Conservation (phyloP, 2,888 invertebrate species). For the Ichneumoninae sp. region DNA sequence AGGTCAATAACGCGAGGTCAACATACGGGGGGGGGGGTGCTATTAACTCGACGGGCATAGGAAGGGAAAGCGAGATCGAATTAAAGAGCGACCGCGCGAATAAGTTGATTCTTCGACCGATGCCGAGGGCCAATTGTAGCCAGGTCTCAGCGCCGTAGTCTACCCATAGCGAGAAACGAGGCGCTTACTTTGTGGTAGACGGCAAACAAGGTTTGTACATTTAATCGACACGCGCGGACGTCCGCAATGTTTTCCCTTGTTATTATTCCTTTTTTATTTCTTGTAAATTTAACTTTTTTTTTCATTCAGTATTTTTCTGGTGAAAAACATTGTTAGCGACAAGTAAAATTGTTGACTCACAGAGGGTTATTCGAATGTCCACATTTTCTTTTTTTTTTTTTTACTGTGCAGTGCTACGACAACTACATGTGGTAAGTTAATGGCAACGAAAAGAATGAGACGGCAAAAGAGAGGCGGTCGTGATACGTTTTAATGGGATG, state of each 20-base stretch:
- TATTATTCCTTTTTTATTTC: too few species aligned
- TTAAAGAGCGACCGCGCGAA: constrained; percentile 66
- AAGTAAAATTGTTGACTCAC: too few species aligned
- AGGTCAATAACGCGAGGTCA: constrained; percentile 65
- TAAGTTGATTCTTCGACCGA: constrained; percentile 63
- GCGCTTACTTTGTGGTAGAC: not conserved
- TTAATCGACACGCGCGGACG: not conserved
- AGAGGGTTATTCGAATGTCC: too few species aligned
- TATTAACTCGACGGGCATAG: constrained; percentile 13
- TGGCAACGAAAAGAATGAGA: constrained; percentile 20
- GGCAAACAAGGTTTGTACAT: too few species aligned
- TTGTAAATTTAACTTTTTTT: too few species aligned
- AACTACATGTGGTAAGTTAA: constrained; percentile 10
- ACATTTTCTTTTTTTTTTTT: not conserved
- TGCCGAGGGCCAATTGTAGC: constrained; percentile 69
- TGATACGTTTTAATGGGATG: constrained; percentile 21
- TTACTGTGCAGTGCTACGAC: not conserved
- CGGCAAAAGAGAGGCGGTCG: constrained; percentile 26
- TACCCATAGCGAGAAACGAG: constrained; percentile 22
- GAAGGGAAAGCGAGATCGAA: constrained; percentile 51
- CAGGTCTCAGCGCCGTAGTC: constrained; percentile 52
- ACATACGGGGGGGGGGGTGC: constrained; percentile 39
- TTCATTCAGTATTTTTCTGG: too few species aligned
- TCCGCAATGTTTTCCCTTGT: too few species aligned
- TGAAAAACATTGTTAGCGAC: too few species aligned